Base-by-base conservation (phyloP, 1,140 invertebrate species). In the Diorhabda carinulata region DNA sequence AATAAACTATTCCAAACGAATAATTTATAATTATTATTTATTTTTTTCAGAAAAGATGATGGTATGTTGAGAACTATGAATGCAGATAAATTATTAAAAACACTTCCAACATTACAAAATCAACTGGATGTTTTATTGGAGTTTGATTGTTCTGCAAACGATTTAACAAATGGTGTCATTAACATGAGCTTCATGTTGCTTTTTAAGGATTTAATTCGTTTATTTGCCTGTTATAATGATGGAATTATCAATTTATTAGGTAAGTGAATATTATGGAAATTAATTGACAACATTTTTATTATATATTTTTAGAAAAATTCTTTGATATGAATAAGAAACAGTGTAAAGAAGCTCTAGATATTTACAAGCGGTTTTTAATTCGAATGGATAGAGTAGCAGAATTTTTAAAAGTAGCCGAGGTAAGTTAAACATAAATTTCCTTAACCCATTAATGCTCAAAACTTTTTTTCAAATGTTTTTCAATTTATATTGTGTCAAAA, bases 291-390 rank as follows among this genome's bases (percentile, higher is more conserved):
- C 57, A 10, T 60, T 6, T 67, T 70, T 47, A 9, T 45, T 59
- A 7, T 64, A 74, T 70, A 76, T 67, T 68, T 71, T 73, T 74
- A 89, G 96, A 97, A 84, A 98, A 99, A 85, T 99, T 97, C 85
- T 99, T 99, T 85, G 96, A 98, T 82, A 99, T 99, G 97, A 99
- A 99, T 84, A 99, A 99, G 82, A 99, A 99, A 82, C 93, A 94
- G 78, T 97, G 95, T 79, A 89, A 95, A 79, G 97, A 99, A 82
- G 97, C 96, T 71, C 87, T 99, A 78, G 98, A 99, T 81, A 89
- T 98, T 72, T 99, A 99, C 83, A 99, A 99, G 84, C 98, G 97
- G 84, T 99, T 99, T 84, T 89, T 99, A 65, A 96, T 97, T 74
- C 87, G 97, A 78, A 98, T 99, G 95, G 97, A 99, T 84, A 90